A percentile compares a stretch with the other conserved stretches of the same genome.
Conservation (phyloP, 2,797 vertebrate species). For the Lindbergichthys nudifrons region DNA sequence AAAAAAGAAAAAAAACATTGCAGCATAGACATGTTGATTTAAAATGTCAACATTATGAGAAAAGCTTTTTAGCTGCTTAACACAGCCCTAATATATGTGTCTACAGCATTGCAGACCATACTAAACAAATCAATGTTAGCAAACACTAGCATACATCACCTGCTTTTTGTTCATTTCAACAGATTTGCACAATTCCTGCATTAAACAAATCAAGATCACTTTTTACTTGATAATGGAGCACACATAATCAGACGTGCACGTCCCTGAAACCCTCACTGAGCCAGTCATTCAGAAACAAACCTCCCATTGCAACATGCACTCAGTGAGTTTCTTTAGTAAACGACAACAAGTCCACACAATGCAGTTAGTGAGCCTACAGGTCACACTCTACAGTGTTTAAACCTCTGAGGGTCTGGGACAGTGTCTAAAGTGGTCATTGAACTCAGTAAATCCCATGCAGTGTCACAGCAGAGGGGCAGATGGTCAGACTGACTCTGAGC, state of each 20-base stretch:
- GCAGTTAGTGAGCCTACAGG: slow-evolving; percentile 21
- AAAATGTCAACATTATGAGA: too few species aligned
- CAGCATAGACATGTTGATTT: too few species aligned
- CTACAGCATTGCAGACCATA: not conserved
- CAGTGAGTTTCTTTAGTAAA: not conserved
- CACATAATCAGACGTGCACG: slow-evolving; percentile 7
- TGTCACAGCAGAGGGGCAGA: slow-evolving; percentile 55
- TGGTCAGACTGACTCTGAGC: slow-evolving; percentile 54
- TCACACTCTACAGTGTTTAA: slow-evolving; percentile 12
- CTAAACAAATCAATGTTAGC: not conserved
- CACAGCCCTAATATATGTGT: not conserved
- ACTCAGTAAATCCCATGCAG: slow-evolving; percentile 49
- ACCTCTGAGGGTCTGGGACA: not conserved
- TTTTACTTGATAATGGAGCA: not conserved
- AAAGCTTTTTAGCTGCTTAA: too few species aligned
- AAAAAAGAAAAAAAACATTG: too few species aligned
- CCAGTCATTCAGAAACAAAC: slow-evolving; percentile 9
- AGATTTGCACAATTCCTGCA: not conserved
- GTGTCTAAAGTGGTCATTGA: slow-evolving; percentile 12
- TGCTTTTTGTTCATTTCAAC: not conserved
- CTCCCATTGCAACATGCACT: not conserved
- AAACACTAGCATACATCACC: not conserved
- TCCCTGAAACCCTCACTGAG: slow-evolving; percentile 15
- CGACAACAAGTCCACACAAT: not conserved
- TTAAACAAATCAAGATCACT: not conserved